Conservation (phyloP, 2,797 vertebrate genomes). For the Fistularia tabacaria region DNA sequence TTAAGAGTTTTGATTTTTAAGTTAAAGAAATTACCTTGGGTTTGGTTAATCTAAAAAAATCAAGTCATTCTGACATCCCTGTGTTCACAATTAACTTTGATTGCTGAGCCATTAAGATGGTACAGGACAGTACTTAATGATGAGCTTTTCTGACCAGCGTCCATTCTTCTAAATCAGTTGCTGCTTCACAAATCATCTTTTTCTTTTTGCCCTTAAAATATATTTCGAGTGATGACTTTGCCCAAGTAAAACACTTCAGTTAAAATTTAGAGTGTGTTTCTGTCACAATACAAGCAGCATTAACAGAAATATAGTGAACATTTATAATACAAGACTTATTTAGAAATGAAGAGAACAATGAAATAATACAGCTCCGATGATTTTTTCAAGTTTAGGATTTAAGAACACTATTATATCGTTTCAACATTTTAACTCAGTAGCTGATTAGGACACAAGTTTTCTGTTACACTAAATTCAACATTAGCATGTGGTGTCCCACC, state of each 20-base stretch:
- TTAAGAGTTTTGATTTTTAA: no score
- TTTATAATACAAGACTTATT: constrained; percentile 20
- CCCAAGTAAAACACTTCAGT: constrained; percentile 41
- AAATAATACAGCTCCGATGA: constrained; percentile 6
- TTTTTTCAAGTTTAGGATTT: constrained; percentile 19
- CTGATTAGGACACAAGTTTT: neutral
- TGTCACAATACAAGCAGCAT: constrained; percentile 20
- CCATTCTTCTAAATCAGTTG: constrained; percentile 64
- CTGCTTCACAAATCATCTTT: constrained; percentile 62
- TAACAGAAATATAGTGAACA: constrained; percentile 30
- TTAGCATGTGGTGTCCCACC: constrained; percentile 35
- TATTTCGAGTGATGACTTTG: constrained; percentile 51
- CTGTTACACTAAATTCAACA: constrained; percentile 5
- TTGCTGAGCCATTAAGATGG: constrained; percentile 31
- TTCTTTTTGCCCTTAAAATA: constrained; percentile 47
- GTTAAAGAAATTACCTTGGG: no score
- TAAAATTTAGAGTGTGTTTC: constrained; percentile 18
- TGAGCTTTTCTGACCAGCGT: constrained; percentile 65
- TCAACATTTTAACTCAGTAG: no score
- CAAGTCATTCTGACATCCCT: no score
- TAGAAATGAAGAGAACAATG: constrained; percentile 7
- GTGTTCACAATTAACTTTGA: constrained; percentile 13
- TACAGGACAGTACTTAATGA: constrained; percentile 65
- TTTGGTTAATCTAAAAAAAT: no score
- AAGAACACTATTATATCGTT: no score